Conservation (phyloP, 37 sponge, comb jelly and placozoan species). For the Dysidea cf. avara region DNA sequence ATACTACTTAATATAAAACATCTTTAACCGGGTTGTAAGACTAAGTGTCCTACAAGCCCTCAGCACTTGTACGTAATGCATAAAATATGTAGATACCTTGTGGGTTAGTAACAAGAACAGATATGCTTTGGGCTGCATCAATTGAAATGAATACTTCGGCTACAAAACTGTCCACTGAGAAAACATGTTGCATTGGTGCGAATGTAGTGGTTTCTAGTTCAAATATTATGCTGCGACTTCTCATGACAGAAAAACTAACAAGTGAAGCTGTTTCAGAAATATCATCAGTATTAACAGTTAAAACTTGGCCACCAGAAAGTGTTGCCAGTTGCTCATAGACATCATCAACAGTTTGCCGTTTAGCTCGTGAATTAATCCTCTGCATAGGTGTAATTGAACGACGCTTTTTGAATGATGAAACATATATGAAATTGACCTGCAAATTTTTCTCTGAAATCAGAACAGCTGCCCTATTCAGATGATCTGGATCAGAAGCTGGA, state of each 20-base stretch:
- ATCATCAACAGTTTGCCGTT: constrained; percentile 8
- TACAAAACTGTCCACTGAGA: constrained; percentile 9
- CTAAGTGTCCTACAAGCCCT: too few relatives aligned
- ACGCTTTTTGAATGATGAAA: neutral
- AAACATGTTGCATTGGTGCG: neutral
- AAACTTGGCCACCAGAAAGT: constrained; percentile 40
- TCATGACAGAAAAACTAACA: constrained; percentile 1
- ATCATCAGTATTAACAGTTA: constrained; percentile 6
- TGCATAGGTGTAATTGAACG: too few relatives aligned
- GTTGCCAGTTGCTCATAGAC: constrained; percentile 17
- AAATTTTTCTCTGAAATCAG: constrained; percentile 13
- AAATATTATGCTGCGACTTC: constrained; percentile 14
- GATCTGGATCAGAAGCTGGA: constrained; percentile 22
- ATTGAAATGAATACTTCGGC: neutral
- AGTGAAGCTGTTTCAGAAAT: constrained; percentile 21
- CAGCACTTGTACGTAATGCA: too few relatives aligned
- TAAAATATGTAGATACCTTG: too few relatives aligned
- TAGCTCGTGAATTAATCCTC: neutral
- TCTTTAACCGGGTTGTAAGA: too few relatives aligned
- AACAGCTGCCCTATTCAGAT: neutral
- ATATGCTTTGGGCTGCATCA: neutral
- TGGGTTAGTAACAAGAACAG: too few relatives aligned
- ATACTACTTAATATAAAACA: too few relatives aligned
- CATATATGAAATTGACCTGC: neutral
- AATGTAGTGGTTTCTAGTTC: neutral